Evolutionary conservation across 2,797 vertebrate species (phyloP).

Genomic region (Acanthornis magna): DNA sequence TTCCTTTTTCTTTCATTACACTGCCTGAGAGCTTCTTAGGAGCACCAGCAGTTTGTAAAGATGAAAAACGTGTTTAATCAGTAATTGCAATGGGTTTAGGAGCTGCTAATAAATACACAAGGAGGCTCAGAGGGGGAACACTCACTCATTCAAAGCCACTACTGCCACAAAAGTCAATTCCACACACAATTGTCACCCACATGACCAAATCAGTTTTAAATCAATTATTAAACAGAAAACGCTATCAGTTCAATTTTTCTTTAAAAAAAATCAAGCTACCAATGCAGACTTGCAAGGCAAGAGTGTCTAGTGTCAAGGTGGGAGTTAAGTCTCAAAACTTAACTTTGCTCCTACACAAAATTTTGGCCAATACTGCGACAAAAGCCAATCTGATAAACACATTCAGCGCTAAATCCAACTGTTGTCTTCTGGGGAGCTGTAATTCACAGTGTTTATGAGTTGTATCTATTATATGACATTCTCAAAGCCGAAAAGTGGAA

Average conservation of each 20-base stretch:
- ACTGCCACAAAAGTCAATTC: not conserved
- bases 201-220: not conserved
- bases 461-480: not conserved
- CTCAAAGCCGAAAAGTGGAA: not conserved
- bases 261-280: not conserved
- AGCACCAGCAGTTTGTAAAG: conserved; percentile 53
- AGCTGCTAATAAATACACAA: conserved; percentile 60
- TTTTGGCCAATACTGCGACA: not conserved
- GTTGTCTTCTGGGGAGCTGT: not conserved
- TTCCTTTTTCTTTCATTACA: conserved; percentile 54
- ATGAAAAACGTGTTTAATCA: conserved; percentile 61
- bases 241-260: not conserved
- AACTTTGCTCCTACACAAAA: not conserved
- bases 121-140: not conserved
- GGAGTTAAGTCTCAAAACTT: not conserved
- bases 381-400: not conserved
- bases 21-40: conserved; percentile 65
- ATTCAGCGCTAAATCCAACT: not conserved
- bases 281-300: not conserved
- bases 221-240: not conserved
- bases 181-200: not conserved
- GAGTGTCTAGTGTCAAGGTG: not conserved
- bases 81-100: conserved; percentile 61
- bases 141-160: not conserved
- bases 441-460: not conserved